Evolutionary conservation across 2,797 vertebrate species (phyloP).

Genomic region (Pempheris klunzingeri): DNA sequence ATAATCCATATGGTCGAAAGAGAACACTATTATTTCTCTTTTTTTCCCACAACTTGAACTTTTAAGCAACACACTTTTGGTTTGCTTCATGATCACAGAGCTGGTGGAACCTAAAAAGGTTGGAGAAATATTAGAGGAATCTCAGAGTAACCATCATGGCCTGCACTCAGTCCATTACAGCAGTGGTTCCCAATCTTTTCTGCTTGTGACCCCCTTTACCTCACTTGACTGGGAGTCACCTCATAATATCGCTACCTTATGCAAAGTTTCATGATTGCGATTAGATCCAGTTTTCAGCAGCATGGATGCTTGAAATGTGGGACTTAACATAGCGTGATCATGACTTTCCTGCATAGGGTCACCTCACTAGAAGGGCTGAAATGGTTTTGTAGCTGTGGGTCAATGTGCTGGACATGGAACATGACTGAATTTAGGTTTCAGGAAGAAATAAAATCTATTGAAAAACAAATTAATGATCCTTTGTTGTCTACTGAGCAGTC

Average conservation of each 20-base stretch:
- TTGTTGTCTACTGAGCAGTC: slow-evolving; percentile 16
- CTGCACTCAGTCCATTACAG: neutral
- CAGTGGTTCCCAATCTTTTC: too few relatives aligned
- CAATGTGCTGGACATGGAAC: neutral
- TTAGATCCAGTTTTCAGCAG: neutral
- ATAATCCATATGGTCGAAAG: neutral
- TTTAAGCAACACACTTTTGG: neutral
- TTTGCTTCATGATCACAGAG: neutral
- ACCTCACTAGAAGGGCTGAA: neutral
- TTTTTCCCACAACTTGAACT: neutral
- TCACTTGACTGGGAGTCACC: neutral
- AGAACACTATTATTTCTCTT: too few relatives aligned
- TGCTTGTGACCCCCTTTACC: neutral
- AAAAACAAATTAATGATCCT: slow-evolving; percentile 14
- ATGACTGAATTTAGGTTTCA: neutral
- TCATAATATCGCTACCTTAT: too few relatives aligned
- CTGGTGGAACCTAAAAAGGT: neutral
- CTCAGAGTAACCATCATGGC: neutral
- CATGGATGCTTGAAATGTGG: neutral
- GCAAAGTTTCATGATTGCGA: neutral
- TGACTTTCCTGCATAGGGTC: neutral
- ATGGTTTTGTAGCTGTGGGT: neutral
- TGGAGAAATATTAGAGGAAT: too few relatives aligned
- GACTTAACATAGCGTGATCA: neutral
- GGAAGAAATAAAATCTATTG: neutral